Base-by-base conservation (phyloP, 2,113 vertebrate species). In the Aix galericulata region DNA sequence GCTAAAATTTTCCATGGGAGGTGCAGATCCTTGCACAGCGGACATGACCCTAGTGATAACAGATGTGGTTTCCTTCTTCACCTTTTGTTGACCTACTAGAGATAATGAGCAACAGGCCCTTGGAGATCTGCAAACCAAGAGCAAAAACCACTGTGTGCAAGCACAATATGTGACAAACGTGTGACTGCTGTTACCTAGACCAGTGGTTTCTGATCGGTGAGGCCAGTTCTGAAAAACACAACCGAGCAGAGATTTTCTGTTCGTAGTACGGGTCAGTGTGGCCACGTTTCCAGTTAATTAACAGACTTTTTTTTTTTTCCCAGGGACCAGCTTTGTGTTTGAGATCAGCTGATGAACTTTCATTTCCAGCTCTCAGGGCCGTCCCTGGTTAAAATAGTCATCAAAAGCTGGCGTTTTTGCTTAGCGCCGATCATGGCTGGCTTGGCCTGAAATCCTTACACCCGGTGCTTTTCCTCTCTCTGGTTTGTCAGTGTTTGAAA, bases 61-160 rank as follows among this genome's bases (percentile, higher is more conserved):
- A 58, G 11, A 48, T 42, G 64, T 0, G 15, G 53, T 89, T 94
- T 96, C 48, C 53, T 86, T 27, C 77, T 81, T 94, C 68, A 92
- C 81, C 94, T 95, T 72, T 42, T 64, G 77, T 68, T 95, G 89
- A 89, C 77, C 93, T 53, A 2, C 6, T 38, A 17, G 86, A 91
- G 69, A 68, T 82, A 79, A 91, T 44, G 92, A 93, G 44, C 11
- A 22, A 53, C 62, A 84, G 69, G 34, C 69, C 34, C 77, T 64
- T 81, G 44, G 59, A 62, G 67, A 79, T 77, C 74, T 77, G 40
- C 48, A 85, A 85, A 79, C 66, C 62, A 91, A 82, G 76, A 79
- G 14, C 40, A 62, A 73, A 89, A 95, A 44, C 13, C 48, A 60
- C 60, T 52, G 2, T 27, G 50, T 50, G n/a, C 72, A 71, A 75